A percentile compares a stretch with the other conserved stretches of the same genome.
phyloP scores from a whole-genome alignment of 2,888 invertebrate species.

The Magallana nippona region DNA sequence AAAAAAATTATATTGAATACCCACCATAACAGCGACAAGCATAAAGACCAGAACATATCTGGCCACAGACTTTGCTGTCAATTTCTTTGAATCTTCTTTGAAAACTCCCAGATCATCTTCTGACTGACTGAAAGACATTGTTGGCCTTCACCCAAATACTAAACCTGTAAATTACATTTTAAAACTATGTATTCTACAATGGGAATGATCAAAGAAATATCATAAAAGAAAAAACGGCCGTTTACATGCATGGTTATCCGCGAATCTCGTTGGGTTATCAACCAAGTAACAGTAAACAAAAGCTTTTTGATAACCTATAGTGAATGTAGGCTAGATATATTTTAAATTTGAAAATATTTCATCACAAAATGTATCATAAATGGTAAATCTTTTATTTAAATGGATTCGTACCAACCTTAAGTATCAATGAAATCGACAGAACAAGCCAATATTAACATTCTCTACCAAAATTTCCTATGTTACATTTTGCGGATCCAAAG shows the following conservation, averaged over 20 bases:
- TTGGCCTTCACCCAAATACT: neutral
- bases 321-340: too few species aligned
- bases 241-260: too few species aligned
- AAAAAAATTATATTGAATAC: neutral
- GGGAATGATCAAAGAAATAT: too few species aligned
- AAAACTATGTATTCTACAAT: too few species aligned
- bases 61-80: neutral
- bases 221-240: too few species aligned
- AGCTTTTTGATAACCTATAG: too few species aligned
- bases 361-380: too few species aligned
- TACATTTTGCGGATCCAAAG: neutral
- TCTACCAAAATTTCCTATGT: neutral
- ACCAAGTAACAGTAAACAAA: too few species aligned
- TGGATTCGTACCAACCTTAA: too few species aligned
- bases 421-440: neutral
- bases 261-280: too few species aligned
- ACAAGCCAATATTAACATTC: neutral
- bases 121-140: slow-evolving; percentile 30
- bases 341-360: too few species aligned
- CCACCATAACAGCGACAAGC: slow-evolving; percentile 37
- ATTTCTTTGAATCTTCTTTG: slow-evolving; percentile 38
- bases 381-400: too few species aligned
- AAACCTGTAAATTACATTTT: neutral
- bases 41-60: slow-evolving; percentile 41
- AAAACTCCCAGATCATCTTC: slow-evolving; percentile 59